Base-by-base conservation (phyloP, 2,888 invertebrate species). In the Drosophila meridionalis region DNA sequence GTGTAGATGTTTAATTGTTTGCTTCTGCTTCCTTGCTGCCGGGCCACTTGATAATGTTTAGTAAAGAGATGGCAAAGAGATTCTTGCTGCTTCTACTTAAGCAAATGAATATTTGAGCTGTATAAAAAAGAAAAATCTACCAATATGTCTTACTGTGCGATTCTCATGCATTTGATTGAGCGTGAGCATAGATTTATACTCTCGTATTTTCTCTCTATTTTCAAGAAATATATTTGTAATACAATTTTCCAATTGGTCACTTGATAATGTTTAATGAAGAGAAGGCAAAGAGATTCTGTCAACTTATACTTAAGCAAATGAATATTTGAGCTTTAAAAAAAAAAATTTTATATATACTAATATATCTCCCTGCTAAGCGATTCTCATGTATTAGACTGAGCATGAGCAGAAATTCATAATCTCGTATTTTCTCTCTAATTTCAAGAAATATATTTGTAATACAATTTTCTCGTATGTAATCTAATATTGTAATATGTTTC, bases 1-100 rank as follows among this genome's bases (percentile, higher is more conserved):
- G 70, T 61, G 47, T 61, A 56, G 47, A 43, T 68, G 48, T 65
- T 56, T 80, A 77, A 77, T 81, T 81, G 72, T 68, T 81, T 52
- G 67, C 60, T 77, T 52, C 64, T 36, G 47, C 30, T 48, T 48
- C n/a, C n/a, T 50, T 57, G 64, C 36, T 80, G 75, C 69, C 66
- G 57, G 63, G 57, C 45, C 58, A 70, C 76, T 80, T 76, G 30
- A 65, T 48, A 40, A 57, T 30, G 20, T 62, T n/a, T 56, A 36
- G 34, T 43, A 14, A 50, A 56, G 40, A 50, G 30, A 56, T 32
- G 56, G 43, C 8, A n/a, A 43, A 59, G 20, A 56, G 59, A 26
- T 52, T 36, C 43, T n/a, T n/a, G n/a, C n/a, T n/a, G n/a, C 14
- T 45, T 30, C 34, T 12, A 40, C 32, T 34, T 12, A 26, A n/a